phyloP scores from a whole-genome alignment of 2,888 invertebrate species.

The Tinea pellionella region DNA sequence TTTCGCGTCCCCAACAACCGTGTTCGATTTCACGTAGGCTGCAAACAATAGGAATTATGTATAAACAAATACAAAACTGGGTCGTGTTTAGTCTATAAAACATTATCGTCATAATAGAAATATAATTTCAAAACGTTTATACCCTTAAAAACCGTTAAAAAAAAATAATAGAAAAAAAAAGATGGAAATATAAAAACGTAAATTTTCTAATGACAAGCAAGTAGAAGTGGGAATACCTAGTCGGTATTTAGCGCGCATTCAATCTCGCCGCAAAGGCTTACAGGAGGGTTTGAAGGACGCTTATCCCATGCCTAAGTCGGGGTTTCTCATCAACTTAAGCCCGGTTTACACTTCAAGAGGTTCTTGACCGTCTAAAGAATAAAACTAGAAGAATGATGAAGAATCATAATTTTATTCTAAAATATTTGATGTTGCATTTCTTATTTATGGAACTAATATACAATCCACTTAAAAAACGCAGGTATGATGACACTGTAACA shows the following conservation, averaged over 20 bases:
- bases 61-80: neutral
- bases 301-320: neutral
- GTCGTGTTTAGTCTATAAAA: neutral
- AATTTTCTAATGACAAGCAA: neutral
- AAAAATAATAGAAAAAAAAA: too few species aligned
- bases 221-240: neutral
- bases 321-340: slow-evolving; percentile 13
- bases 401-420: neutral
- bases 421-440: neutral
- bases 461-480: too few species aligned
- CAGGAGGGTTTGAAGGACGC: slow-evolving; percentile 1
- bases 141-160: too few species aligned
- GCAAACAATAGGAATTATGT: too few species aligned
- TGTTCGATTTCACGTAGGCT: slow-evolving; percentile 91
- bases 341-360: slow-evolving; percentile 1
- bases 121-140: too few species aligned
- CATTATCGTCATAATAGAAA: neutral
- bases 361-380: slow-evolving; percentile 9
- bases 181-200: neutral
- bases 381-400: neutral
- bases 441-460: too few species aligned
- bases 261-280: neutral
- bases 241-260: slow-evolving; percentile 7
- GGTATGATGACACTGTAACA: too few species aligned
- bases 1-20: slow-evolving; percentile 79